These are phyloP conservation scores for Cistogaster globosa DNA, from an alignment of 2,888 invertebrate genomes.

Conservation along the genomic window DNA sequence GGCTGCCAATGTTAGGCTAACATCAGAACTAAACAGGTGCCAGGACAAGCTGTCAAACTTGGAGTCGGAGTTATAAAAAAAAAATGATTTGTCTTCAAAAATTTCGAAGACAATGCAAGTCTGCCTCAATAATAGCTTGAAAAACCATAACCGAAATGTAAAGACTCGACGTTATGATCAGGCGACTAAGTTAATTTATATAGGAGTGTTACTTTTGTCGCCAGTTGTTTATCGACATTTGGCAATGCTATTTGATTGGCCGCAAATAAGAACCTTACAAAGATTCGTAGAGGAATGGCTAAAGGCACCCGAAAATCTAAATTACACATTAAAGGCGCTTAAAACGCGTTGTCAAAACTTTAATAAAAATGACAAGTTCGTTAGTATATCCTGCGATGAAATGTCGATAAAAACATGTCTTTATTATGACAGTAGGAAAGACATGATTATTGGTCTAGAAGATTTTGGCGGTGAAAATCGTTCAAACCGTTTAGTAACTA, in stretches of 20 bases:
- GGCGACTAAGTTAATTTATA: not conserved
- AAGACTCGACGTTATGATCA: not conserved
- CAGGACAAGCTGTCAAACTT: not conserved
- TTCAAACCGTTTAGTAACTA: not conserved
- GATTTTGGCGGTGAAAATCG: slow-evolving; percentile 14
- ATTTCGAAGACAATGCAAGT: not conserved
- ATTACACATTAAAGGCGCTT: not conserved
- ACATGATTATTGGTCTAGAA: slow-evolving; percentile 5
- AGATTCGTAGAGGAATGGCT: slow-evolving; percentile 14
- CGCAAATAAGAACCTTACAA: not conserved
- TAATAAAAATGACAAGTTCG: not conserved
- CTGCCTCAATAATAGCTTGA: not conserved
- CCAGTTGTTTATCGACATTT: slow-evolving; percentile 1
- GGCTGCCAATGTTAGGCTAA: not conserved
- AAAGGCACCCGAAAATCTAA: slow-evolving; percentile 5
- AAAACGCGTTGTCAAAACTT: not conserved
- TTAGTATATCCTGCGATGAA: slow-evolving; percentile 9
- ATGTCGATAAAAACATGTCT: slow-evolving; percentile 10
- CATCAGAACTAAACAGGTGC: not conserved
- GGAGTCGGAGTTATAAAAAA: not conserved
- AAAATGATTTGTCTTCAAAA: not conserved
- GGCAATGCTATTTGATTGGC: not conserved
- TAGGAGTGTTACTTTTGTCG: not conserved
- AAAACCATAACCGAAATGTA: not conserved
- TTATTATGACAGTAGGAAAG: slow-evolving; percentile 2